Evolutionary conservation across 2,888 invertebrate genomes (phyloP).

Genomic region (Polydrusus tereticollis): DNA sequence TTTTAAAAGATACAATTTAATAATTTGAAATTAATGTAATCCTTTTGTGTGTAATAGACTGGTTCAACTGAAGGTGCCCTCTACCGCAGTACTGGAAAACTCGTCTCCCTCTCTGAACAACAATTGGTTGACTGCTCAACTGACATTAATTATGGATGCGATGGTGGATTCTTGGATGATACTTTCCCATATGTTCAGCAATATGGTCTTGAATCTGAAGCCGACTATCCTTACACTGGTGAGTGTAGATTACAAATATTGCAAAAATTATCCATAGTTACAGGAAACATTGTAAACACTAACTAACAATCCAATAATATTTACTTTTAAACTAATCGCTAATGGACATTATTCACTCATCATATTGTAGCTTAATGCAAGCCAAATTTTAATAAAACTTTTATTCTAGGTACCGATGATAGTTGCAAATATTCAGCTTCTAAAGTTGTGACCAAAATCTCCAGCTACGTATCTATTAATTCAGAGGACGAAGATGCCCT

Average conservation of each 20-base stretch:
- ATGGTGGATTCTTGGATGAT: slow-evolving; percentile 46
- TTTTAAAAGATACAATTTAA: too few species aligned
- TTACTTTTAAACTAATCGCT: too few species aligned
- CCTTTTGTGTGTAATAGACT: too few species aligned
- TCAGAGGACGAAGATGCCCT: slow-evolving; percentile 34
- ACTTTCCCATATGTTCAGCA: slow-evolving; percentile 51
- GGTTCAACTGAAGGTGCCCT: slow-evolving; percentile 50
- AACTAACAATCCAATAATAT: too few species aligned
- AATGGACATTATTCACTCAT: too few species aligned
- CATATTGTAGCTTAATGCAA: too few species aligned
- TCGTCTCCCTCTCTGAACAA: slow-evolving; percentile 51
- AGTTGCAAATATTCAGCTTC: slow-evolving; percentile 24
- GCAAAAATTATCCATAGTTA: too few species aligned
- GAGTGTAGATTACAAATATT: neutral
- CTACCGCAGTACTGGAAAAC: slow-evolving; percentile 40
- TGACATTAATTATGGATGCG: slow-evolving; percentile 43
- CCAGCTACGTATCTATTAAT: neutral
- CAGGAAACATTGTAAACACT: too few species aligned
- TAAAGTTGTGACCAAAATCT: slow-evolving; percentile 31
- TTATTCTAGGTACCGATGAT: slow-evolving; percentile 23
- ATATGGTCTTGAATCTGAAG: slow-evolving; percentile 51
- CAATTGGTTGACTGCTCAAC: slow-evolving; percentile 51
- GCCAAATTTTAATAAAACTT: neutral
- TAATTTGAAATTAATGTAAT: too few species aligned
- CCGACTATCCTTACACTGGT: slow-evolving; percentile 52